phyloP scores from a whole-genome alignment of 2,888 invertebrate genomes.

The Meloe dianella region DNA sequence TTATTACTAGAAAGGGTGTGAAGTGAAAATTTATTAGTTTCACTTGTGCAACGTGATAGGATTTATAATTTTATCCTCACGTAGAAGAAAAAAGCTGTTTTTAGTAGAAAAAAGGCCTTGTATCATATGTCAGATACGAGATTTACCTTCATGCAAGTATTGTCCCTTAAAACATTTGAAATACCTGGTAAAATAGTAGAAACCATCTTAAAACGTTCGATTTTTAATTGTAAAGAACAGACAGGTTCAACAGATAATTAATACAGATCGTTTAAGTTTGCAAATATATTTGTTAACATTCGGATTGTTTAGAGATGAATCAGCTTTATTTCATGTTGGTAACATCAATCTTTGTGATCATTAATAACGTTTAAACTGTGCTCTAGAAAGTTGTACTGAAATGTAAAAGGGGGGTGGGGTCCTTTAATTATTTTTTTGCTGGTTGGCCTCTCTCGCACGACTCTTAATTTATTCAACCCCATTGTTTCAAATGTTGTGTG shows the following conservation, averaged over 20 bases:
- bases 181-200: not conserved
- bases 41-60: conserved; percentile 50
- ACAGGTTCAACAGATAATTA: conserved; percentile 21
- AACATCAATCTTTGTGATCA: conserved; percentile 34
- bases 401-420: conserved; percentile 11
- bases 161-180: conserved; percentile 22
- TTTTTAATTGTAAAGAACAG: not conserved
- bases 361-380: conserved; percentile 33
- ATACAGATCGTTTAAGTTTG: conserved; percentile 34
- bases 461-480: conserved; percentile 27
- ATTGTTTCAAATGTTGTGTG: conserved; percentile 29
- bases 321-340: conserved; percentile 26
- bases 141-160: conserved; percentile 36
- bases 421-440: not conserved
- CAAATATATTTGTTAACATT: conserved; percentile 31
- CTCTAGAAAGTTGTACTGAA: conserved; percentile 16
- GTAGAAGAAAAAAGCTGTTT: conserved; percentile 35
- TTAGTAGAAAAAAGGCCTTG: conserved; percentile 7
- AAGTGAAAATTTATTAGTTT: conserved; percentile 57
- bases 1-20: conserved; percentile 52
- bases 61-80: conserved; percentile 46
- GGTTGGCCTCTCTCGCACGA: not conserved
- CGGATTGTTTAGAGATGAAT: conserved; percentile 24
- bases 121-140: conserved; percentile 42
- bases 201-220: not conserved